A percentile compares a stretch with the other conserved stretches of the same genome.
phyloP scores from a whole-genome alignment of 2,888 invertebrate species.

The Isoperla grammatica region DNA sequence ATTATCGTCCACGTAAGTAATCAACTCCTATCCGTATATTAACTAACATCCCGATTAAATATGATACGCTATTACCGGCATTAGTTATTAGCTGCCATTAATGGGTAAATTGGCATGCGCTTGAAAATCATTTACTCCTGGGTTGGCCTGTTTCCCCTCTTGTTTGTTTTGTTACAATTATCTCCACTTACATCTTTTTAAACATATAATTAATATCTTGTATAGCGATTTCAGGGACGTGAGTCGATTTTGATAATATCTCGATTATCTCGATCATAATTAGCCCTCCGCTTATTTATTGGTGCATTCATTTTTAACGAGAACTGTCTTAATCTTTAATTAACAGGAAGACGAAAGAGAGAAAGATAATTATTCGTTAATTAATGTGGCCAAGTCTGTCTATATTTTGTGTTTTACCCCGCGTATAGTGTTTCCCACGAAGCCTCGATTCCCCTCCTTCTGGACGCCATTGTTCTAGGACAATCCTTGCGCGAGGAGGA shows the following conservation, averaged over 20 bases:
- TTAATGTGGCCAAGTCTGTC: conserved; percentile 1
- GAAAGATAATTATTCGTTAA: conserved; percentile 18
- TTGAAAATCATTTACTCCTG: too few species aligned
- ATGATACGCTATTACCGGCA: too few species aligned
- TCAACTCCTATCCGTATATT: too few species aligned
- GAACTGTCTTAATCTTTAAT: conserved; percentile 14
- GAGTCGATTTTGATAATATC: conserved; percentile 10
- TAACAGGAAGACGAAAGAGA: conserved; percentile 13
- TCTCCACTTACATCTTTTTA: conserved; percentile 9
- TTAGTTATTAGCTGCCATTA: too few species aligned
- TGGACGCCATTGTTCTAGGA: conserved; percentile 1
- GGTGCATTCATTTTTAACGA: conserved; percentile 14
- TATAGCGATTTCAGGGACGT: conserved; percentile 5
- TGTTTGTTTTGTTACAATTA: neutral
- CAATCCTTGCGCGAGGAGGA: neutral
- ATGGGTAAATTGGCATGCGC: too few species aligned
- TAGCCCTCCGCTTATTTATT: conserved; percentile 8
- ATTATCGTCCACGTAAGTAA: too few species aligned
- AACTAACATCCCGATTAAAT: too few species aligned
- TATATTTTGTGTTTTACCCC: neutral
- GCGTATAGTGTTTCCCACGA: conserved; percentile 1
- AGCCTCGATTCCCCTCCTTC: neutral
- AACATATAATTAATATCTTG: conserved; percentile 16
- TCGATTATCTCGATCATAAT: conserved; percentile 8
- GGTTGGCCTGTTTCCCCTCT: too few species aligned